Base-by-base conservation (phyloP, 1,140 invertebrate genomes). In the Alviniconcha marisindica region DNA sequence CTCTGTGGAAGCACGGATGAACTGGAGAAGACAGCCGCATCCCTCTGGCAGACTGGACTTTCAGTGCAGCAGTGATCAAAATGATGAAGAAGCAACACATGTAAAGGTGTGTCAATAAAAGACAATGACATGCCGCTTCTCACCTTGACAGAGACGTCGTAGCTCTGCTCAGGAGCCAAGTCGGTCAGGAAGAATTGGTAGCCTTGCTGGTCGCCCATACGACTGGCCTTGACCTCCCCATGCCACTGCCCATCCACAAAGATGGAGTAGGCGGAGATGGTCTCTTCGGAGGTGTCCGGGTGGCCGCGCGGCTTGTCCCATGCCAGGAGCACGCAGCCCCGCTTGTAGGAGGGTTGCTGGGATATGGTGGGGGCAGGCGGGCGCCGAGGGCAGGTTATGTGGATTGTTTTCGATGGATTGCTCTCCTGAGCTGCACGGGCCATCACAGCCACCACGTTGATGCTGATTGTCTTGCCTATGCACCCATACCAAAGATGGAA, bases 101-200 rank as follows among this genome's bases (percentile, higher is more conserved):
- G n/a, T n/a, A n/a, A n/a, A n/a, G n/a, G n/a, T n/a, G n/a, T n/a
- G n/a, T n/a, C n/a, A n/a, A n/a, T n/a, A n/a, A n/a, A n/a, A n/a
- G n/a, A n/a, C n/a, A n/a, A n/a, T n/a, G n/a, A 51, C 48, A 51
- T 7, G 10, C 24, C 10, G 15, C 0, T n/a, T 77, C 76, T 77
- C 60, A 90, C 89, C 89, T 90, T 92, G 82, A 93, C 90, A 81
- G 85, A 85, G 69, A 93, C 89, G 77, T 93, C 92, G 83, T 92
- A 93, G 51, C 87, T 87, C 83, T 91, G 88, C 73, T 92, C 92
- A 33, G 92, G 89, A 18, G 85, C 86, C 2, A 93, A 88, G 84
- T 92, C 91, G 71, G 88, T 93, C 28, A 93, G 86, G 76, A 88
- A 90, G 84, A 91, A 93, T 83, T 93, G 92, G 82, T 93, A 93